Percentiles rank a stretch among this genome's conserved stretches.
phyloP scores from a whole-genome alignment of 1,140 invertebrate genomes.

The Thaumetopoea pityocampa region DNA sequence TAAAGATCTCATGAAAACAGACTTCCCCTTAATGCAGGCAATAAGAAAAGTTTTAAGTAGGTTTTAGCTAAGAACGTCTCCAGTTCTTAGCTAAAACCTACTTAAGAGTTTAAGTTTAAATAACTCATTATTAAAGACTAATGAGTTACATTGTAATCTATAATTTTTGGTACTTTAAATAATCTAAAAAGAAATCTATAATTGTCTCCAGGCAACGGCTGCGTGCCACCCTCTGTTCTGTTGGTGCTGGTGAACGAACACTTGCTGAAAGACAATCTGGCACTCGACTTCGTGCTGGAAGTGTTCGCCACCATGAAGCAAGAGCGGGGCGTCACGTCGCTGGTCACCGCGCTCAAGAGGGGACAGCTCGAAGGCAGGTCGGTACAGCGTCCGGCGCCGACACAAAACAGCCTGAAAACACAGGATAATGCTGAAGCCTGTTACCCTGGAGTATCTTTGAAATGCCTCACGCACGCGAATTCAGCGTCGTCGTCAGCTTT shows the following conservation, averaged over 20 bases:
- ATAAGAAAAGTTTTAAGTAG: no score
- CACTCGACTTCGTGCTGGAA: constrained; percentile 93
- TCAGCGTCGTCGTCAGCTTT: no score
- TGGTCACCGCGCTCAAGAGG: constrained; percentile 91
- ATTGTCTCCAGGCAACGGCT: constrained; percentile 81
- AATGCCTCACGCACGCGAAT: no score
- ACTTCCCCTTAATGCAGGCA: no score
- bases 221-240: constrained; percentile 90
- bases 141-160: no score
- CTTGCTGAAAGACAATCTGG: constrained; percentile 95
- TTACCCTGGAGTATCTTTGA: no score
- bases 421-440: no score
- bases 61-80: no score
- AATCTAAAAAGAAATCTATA: not conserved
- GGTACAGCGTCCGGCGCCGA: constrained; percentile 6
- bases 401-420: not conserved
- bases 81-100: no score
- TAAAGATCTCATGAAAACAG: no score
- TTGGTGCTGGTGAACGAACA: constrained; percentile 92
- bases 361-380: constrained; percentile 90
- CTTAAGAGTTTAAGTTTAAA: no score
- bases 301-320: constrained; percentile 94
- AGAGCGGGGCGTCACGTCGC: constrained; percentile 91
- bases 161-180: not conserved
- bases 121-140: no score